Percentiles rank a stretch among this genome's conserved stretches.
These are phyloP conservation scores for Rhopalosiphum padi DNA, from an alignment of 1,140 invertebrate genomes.

Conservation along the genomic window DNA sequence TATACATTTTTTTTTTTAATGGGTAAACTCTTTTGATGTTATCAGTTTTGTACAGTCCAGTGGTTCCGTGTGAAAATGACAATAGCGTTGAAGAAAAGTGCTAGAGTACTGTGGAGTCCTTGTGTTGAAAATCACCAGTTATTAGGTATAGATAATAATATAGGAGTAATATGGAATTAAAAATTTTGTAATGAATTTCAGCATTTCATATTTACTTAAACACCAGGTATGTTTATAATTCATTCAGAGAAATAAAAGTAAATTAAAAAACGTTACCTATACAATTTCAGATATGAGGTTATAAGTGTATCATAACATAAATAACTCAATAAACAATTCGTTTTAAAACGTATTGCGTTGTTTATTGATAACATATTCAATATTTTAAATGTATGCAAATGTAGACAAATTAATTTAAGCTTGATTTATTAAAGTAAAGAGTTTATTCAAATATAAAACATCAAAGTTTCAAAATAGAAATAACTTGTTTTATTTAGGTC, in stretches of 20 bases:
- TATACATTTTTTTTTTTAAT: neutral
- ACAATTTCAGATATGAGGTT: neutral
- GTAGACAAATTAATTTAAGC: neutral
- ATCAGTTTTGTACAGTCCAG: neutral
- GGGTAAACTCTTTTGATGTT: neutral
- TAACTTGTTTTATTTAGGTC: neutral
- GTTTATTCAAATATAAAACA: too few species aligned
- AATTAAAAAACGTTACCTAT: neutral
- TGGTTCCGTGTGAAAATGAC: neutral
- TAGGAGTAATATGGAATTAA: neutral
- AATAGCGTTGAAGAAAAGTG: neutral
- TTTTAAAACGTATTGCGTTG: neutral
- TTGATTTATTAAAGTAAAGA: neutral
- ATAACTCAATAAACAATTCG: too few species aligned
- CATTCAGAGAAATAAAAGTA: neutral
- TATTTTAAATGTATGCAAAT: neutral
- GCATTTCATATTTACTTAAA: neutral
- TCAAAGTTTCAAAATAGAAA: neutral
- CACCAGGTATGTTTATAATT: neutral
- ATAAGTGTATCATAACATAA: too few species aligned
- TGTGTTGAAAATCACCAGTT: neutral
- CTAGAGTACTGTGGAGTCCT: neutral
- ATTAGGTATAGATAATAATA: neutral
- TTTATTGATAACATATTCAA: neutral
- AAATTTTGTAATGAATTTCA: neutral